Percentiles rank a stretch among this genome's conserved stretches.
Conservation (phyloP, 2,888 invertebrate species). For the Cephus spinipes region DNA sequence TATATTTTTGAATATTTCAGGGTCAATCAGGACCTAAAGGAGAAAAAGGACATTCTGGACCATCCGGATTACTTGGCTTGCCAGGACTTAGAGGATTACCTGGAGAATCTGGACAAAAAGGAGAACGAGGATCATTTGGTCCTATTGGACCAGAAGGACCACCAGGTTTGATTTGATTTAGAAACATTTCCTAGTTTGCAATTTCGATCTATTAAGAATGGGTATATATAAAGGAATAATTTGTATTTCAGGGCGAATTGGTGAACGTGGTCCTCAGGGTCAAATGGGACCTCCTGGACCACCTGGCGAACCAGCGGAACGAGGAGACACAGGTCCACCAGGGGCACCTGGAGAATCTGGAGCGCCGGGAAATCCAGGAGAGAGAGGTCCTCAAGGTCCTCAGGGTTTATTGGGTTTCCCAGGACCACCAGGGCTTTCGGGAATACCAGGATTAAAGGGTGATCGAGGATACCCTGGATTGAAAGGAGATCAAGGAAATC, state of each 20-base stretch:
- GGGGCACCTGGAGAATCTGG: slow-evolving; percentile 80
- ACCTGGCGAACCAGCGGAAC: slow-evolving; percentile 84
- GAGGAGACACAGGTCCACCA: slow-evolving; percentile 81
- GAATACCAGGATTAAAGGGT: slow-evolving; percentile 79
- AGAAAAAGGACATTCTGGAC: slow-evolving; percentile 79
- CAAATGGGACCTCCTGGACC: slow-evolving; percentile 80
- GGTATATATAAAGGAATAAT: slow-evolving; percentile 4
- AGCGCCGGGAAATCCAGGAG: slow-evolving; percentile 80
- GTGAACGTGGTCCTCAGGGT: slow-evolving; percentile 85
- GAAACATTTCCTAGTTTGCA: background rate
- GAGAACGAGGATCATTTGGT: slow-evolving; percentile 79
- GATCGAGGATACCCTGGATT: slow-evolving; percentile 78
- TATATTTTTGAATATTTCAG: slow-evolving; percentile 58
- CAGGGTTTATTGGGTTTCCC: slow-evolving; percentile 78
- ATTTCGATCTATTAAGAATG: background rate
- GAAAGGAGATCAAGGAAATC: slow-evolving; percentile 81
- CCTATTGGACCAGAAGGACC: slow-evolving; percentile 82
- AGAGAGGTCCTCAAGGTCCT: slow-evolving; percentile 78
- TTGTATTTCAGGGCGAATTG: slow-evolving; percentile 71
- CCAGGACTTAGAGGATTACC: slow-evolving; percentile 77
- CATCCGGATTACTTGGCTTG: slow-evolving; percentile 77
- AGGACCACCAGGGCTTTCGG: slow-evolving; percentile 77
- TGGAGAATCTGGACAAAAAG: slow-evolving; percentile 79
- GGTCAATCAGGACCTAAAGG: slow-evolving; percentile 77
- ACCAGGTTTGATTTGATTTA: slow-evolving; percentile 67